A percentile compares a stretch with the other conserved stretches of the same genome.
Conservation (phyloP, 1,140 invertebrate species). For the Heliconius hewitsoni region DNA sequence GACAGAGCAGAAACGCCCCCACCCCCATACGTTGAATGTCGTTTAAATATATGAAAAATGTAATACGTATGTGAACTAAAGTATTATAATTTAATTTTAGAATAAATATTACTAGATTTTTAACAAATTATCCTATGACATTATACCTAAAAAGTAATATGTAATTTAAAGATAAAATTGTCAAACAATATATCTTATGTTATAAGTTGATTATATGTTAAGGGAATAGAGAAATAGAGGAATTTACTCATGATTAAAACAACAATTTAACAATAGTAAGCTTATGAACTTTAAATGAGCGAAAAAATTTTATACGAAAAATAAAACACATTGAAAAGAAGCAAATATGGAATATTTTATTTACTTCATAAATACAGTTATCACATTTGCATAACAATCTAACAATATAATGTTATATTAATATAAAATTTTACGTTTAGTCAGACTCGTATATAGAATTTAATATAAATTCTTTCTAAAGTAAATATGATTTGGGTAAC, state of each 20-base stretch:
- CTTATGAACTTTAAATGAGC: no score
- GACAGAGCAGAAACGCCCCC: slow-evolving; percentile 69
- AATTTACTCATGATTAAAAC: no score
- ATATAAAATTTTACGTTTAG: slow-evolving; percentile 67
- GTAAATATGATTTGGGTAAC: slow-evolving; percentile 75
- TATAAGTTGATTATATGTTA: no score
- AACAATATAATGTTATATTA: slow-evolving; percentile 57
- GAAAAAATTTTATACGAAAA: background rate
- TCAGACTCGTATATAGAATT: slow-evolving; percentile 77
- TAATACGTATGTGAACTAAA: background rate
- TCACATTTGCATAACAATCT: slow-evolving; percentile 64
- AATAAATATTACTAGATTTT: background rate
- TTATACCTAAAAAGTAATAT: background rate
- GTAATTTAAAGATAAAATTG: background rate
- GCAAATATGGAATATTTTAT: slow-evolving; percentile 51
- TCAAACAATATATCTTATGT: no score
- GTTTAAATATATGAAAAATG: slow-evolving; percentile 25
- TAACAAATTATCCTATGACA: background rate
- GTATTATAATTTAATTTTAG: background rate
- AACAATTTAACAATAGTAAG: no score
- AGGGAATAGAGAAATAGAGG: no score
- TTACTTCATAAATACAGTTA: slow-evolving; percentile 73
- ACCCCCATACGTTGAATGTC: slow-evolving; percentile 72
- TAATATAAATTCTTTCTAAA: slow-evolving; percentile 74
- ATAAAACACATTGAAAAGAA: slow-evolving; percentile 37